Evolutionary conservation across 1,140 invertebrate species (phyloP).

Genomic region (Macrobrachium nipponense): DNA sequence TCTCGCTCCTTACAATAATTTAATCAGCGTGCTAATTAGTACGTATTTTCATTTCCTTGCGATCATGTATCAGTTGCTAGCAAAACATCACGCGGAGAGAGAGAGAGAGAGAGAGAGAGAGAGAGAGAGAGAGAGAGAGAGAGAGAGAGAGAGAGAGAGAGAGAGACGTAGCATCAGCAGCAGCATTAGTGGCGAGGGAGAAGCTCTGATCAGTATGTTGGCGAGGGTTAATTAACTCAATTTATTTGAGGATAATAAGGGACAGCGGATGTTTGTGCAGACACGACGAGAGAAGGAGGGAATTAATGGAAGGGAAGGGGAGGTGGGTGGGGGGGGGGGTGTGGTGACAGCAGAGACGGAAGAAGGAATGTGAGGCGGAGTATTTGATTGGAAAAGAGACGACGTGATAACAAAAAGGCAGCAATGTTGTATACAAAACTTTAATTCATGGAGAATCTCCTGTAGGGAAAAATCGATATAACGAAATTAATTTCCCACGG

Average conservation of each 20-base stretch:
- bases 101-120: not conserved
- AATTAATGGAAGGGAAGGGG: not conserved
- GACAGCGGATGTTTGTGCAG: conserved; percentile 39
- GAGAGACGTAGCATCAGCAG: not conserved
- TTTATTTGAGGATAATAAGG: conserved; percentile 52
- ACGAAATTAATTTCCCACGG: no score
- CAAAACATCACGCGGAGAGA: no score
- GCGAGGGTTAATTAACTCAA: conserved; percentile 56
- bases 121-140: conserved; percentile 8
- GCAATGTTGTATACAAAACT: no score
- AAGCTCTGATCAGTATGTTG: conserved; percentile 35
- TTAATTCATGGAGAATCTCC: no score
- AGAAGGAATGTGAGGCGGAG: not conserved
- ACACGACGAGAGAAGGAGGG: not conserved
- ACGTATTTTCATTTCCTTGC: no score
- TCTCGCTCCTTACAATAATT: no score
- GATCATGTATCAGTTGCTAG: no score
- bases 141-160: conserved; percentile 12
- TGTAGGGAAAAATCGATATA: no score
- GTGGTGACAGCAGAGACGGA: not conserved
- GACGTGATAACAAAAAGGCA: no score
- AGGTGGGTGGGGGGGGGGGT: not conserved
- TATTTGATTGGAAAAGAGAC: no score
- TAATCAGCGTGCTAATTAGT: no score
- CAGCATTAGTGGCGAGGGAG: not conserved